A percentile compares a stretch with the other conserved stretches of the same genome.
phyloP scores from a whole-genome alignment of 2,888 invertebrate genomes.

The Hypercompe scribonia region DNA sequence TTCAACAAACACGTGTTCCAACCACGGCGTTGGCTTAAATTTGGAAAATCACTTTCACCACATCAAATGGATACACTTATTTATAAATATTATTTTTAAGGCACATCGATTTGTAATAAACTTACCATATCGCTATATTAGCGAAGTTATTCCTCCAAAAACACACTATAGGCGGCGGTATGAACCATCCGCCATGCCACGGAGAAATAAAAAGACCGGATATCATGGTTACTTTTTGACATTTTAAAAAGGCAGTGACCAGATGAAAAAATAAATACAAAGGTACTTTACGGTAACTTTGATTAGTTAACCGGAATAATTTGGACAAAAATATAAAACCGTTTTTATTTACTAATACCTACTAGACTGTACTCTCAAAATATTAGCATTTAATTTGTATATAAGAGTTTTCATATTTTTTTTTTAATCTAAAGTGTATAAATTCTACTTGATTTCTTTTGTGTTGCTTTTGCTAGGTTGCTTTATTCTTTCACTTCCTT shows the following conservation, averaged over 20 bases:
- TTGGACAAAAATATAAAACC: background rate
- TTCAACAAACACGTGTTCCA: slow-evolving; percentile 59
- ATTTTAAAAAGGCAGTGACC: slow-evolving; percentile 68
- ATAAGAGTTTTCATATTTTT: no score
- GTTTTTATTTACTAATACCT: no score
- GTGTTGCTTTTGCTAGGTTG: no score
- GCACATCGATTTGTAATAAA: slow-evolving; percentile 57
- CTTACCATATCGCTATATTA: slow-evolving; percentile 85
- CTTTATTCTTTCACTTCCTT: no score
- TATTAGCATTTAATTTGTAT: no score
- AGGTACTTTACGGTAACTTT: background rate
- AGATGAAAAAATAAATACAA: slow-evolving; percentile 51
- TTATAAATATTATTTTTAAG: slow-evolving; percentile 28
- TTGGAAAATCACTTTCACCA: slow-evolving; percentile 61
- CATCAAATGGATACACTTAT: slow-evolving; percentile 52
- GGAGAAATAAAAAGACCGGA: slow-evolving; percentile 86
- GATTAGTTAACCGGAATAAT: background rate
- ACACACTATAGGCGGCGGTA: slow-evolving; percentile 80
- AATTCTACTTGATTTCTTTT: no score
- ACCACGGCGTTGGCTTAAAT: slow-evolving; percentile 35
- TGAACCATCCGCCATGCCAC: slow-evolving; percentile 86
- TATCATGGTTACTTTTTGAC: slow-evolving; percentile 68
- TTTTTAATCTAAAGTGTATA: no score
- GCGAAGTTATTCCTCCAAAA: slow-evolving; percentile 81
- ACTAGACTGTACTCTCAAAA: no score